phyloP scores from a whole-genome alignment of 1,140 invertebrate species.

The Bombus cullumanus region DNA sequence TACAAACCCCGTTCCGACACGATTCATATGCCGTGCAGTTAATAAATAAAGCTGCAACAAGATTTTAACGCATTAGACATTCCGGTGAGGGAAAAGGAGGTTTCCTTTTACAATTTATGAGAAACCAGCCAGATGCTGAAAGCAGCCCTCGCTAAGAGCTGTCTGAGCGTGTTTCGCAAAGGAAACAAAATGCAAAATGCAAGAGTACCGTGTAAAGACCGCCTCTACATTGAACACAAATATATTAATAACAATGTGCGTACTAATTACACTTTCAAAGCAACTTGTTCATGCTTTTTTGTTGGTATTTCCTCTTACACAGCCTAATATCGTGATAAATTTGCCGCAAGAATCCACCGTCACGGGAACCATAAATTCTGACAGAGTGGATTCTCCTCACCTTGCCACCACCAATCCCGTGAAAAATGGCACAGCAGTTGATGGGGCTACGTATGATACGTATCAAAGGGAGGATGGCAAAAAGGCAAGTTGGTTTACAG shows the following conservation, averaged over 20 bases:
- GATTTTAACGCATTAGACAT: constrained; percentile 6
- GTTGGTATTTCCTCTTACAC: not conserved
- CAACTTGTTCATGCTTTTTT: not conserved
- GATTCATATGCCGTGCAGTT: not conserved
- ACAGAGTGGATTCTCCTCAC: not conserved
- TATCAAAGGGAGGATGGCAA: not conserved
- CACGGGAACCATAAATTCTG: constrained; percentile 33
- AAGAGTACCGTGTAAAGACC: not conserved
- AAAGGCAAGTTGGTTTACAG: not conserved
- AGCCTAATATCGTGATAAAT: constrained; percentile 38
- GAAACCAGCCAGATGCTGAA: not conserved
- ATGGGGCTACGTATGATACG: not conserved
- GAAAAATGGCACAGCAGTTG: constrained; percentile 31
- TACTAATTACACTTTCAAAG: not conserved
- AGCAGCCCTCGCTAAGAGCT: not conserved
- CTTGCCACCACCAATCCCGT: not conserved
- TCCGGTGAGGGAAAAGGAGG: not conserved
- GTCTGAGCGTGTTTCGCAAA: not conserved
- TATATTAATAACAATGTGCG: not conserved
- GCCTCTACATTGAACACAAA: not conserved
- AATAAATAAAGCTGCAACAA: constrained; percentile 11
- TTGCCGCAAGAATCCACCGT: constrained; percentile 17
- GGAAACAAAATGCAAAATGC: constrained; percentile 6
- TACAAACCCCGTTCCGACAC: too few species aligned
- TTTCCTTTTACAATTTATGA: not conserved